phyloP scores from a whole-genome alignment of 2,797 vertebrate genomes.

The Hemibagrus guttatus region DNA sequence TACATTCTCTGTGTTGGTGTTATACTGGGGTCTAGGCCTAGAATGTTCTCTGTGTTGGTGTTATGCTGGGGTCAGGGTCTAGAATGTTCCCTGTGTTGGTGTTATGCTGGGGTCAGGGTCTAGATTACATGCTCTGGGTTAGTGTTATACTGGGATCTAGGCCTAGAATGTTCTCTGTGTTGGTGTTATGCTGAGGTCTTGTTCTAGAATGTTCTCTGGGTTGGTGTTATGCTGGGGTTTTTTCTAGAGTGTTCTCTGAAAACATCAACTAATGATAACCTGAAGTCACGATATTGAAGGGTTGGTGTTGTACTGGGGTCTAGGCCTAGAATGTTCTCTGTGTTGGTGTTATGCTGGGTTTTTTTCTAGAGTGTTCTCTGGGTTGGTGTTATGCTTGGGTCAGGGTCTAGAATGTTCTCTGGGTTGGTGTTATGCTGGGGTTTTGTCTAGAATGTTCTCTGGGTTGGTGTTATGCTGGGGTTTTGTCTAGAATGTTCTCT shows the following conservation, averaged over 20 bases:
- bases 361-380: too few relatives aligned
- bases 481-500: too few relatives aligned
- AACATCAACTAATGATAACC: too few relatives aligned
- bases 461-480: too few relatives aligned
- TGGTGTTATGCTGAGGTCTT: slow-evolving; percentile 8
- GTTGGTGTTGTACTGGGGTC: not conserved
- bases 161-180: not conserved
- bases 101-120: not conserved
- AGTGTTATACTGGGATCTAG: not conserved
- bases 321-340: too few relatives aligned
- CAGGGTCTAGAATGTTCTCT: too few relatives aligned
- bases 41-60: not conserved
- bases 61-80: slow-evolving; percentile 21
- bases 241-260: too few relatives aligned
- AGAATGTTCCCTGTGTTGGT: slow-evolving; percentile 19
- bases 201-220: slow-evolving; percentile 19
- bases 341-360: too few relatives aligned
- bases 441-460: too few relatives aligned
- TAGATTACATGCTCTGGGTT: not conserved
- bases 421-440: too few relatives aligned
- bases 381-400: too few relatives aligned
- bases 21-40: not conserved
- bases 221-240: not conserved
- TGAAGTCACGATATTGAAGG: too few relatives aligned
- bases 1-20: not conserved